Conservation (phyloP, 2,888 invertebrate genomes). For the Terebella lapidaria region DNA sequence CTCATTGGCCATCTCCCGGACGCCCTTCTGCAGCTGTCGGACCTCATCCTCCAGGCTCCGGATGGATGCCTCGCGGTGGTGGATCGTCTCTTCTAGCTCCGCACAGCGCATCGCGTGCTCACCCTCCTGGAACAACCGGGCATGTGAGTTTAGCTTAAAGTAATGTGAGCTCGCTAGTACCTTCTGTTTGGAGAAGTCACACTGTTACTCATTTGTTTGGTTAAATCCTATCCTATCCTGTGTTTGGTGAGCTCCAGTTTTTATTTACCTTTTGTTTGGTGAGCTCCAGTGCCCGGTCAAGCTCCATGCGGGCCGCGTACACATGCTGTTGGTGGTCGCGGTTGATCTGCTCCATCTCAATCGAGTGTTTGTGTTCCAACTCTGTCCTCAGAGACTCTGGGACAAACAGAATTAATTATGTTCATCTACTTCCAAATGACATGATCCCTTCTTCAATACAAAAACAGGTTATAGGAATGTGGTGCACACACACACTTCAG, state of each 20-base stretch:
- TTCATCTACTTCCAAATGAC: no score
- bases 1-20: conserved; percentile 36
- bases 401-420: no score
- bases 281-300: conserved; percentile 47
- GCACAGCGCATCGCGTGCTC: conserved; percentile 34
- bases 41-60: conserved; percentile 40
- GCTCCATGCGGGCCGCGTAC: conserved; percentile 44
- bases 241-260: no score
- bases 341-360: conserved; percentile 32
- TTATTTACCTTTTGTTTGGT: conserved; percentile 50
- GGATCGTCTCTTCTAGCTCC: conserved; percentile 42
- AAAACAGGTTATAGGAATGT: no score
- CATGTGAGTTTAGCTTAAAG: no score
- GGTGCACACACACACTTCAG: no score
- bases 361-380: conserved; percentile 21
- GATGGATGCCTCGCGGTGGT: conserved; percentile 38
- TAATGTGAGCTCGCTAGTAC: no score
- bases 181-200: no score
- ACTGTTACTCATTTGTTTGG: no score
- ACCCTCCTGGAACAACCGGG: conserved; percentile 6
- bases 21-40: conserved; percentile 31
- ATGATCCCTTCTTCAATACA: no score
- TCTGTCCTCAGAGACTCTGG: conserved; percentile 10
- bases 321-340: conserved; percentile 36
- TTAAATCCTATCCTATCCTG: no score